Conservation (phyloP, 2,113 vertebrate species). For the Nycticorax nycticorax region DNA sequence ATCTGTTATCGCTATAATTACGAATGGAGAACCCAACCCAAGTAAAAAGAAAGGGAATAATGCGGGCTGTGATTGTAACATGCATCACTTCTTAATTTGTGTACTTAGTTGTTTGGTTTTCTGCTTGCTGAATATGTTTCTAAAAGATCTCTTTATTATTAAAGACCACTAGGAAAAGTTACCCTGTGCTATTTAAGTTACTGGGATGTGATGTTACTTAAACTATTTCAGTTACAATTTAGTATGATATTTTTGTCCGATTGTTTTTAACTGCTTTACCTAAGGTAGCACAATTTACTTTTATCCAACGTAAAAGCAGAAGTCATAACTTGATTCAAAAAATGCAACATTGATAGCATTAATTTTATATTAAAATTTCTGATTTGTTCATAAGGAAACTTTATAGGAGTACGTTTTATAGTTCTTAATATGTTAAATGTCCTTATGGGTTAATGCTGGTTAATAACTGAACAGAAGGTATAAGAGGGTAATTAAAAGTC, state of each 20-base stretch:
- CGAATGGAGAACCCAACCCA: neutral
- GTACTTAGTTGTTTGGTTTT: neutral
- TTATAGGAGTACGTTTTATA: neutral
- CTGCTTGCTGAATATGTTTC: neutral
- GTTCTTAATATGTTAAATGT: neutral
- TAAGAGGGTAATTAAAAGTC: constrained; percentile 49
- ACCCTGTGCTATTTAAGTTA: neutral
- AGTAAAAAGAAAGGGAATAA: neutral
- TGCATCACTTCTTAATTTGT: neutral
- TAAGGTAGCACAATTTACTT: neutral
- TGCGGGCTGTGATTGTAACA: neutral
- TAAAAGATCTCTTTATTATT: neutral
- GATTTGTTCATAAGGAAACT: neutral
- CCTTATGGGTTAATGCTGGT: neutral
- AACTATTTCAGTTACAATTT: neutral
- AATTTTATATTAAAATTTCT: neutral
- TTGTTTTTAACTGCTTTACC: neutral
- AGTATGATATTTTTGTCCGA: neutral
- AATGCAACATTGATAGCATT: neutral
- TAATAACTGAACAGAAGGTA: constrained; percentile 12
- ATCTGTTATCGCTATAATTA: neutral
- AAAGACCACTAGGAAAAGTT: neutral
- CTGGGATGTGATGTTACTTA: neutral
- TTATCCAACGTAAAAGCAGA: neutral
- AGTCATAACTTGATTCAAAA: neutral